Percentiles rank a stretch among this genome's conserved stretches.
Conservation (phyloP, 35 echinoderm and acorn worm species). For the Holothuria glaberrima region DNA sequence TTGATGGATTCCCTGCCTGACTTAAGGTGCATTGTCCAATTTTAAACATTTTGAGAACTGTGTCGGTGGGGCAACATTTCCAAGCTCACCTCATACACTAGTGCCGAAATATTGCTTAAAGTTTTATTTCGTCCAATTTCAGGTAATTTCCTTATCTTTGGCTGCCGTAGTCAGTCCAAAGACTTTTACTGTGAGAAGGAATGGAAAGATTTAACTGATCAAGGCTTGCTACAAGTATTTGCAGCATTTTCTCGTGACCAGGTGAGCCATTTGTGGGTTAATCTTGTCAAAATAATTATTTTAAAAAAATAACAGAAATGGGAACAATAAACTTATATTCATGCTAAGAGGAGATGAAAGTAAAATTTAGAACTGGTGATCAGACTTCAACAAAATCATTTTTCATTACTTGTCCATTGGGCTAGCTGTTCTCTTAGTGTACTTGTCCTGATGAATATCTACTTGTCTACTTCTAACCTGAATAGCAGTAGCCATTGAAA, state of each 20-base stretch:
- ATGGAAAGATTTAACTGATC: slow-evolving; percentile 20
- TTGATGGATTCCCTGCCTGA: no score
- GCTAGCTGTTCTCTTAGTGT: no score
- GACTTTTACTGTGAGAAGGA: slow-evolving; percentile 23
- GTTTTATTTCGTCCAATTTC: background rate
- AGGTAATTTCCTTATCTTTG: background rate
- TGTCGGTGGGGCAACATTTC: background rate
- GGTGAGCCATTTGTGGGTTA: slow-evolving; percentile 16
- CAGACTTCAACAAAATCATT: no score
- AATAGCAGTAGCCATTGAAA: no score
- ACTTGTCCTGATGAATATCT: no score
- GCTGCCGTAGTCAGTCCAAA: slow-evolving; percentile 9
- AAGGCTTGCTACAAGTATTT: slow-evolving; percentile 66
- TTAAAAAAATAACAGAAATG: no score
- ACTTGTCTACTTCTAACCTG: no score
- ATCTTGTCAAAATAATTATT: no score
- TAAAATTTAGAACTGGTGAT: no score
- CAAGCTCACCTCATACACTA: background rate
- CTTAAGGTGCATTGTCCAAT: background rate
- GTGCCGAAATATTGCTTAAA: background rate
- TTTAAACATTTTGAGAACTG: background rate
- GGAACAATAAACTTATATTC: no score
- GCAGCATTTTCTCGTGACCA: slow-evolving; percentile 94
- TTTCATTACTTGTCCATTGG: no score
- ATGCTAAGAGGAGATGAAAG: no score